A percentile compares a stretch with the other conserved stretches of the same genome.
These are phyloP conservation scores for Pseudomyrmex pallidus DNA, from an alignment of 1,140 invertebrate genomes.

Conservation along the genomic window DNA sequence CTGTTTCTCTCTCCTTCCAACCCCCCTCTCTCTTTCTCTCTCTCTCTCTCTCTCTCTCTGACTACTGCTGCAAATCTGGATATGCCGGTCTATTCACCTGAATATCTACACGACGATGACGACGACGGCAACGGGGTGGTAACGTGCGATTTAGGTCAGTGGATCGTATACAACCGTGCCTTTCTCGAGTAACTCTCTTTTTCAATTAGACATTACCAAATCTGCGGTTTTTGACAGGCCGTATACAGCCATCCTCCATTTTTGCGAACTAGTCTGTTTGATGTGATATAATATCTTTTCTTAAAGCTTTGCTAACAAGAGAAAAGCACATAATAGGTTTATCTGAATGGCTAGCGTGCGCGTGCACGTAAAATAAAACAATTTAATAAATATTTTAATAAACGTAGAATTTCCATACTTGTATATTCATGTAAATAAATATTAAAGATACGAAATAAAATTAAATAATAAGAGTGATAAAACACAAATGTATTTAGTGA, in stretches of 20 bases:
- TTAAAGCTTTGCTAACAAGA: too few relatives aligned
- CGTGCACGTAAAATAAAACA: too few relatives aligned
- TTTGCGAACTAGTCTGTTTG: not conserved
- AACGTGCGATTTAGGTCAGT: constrained; percentile 81
- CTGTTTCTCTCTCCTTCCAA: not conserved
- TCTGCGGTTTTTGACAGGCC: constrained; percentile 63
- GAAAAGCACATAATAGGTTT: too few relatives aligned
- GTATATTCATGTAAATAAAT: too few relatives aligned
- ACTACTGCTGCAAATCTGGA: constrained; percentile 81
- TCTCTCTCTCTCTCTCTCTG: constrained; percentile 62
- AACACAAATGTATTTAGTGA: too few relatives aligned
- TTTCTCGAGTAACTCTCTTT: constrained; percentile 77
- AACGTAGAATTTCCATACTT: too few relatives aligned
- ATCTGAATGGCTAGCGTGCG: too few relatives aligned
- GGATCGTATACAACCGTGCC: constrained; percentile 79
- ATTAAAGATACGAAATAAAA: too few relatives aligned
- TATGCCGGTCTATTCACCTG: constrained; percentile 77
- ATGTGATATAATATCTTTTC: not conserved
- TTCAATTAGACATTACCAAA: constrained; percentile 78
- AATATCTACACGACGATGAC: constrained; percentile 68
- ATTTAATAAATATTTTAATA: too few relatives aligned
- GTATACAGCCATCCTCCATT: not conserved
- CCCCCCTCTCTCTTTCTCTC: too few relatives aligned
- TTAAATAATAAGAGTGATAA: too few relatives aligned
- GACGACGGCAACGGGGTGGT: constrained; percentile 31